phyloP scores from a whole-genome alignment of 1,140 invertebrate genomes.

The Pogonomyrmex barbatus region DNA sequence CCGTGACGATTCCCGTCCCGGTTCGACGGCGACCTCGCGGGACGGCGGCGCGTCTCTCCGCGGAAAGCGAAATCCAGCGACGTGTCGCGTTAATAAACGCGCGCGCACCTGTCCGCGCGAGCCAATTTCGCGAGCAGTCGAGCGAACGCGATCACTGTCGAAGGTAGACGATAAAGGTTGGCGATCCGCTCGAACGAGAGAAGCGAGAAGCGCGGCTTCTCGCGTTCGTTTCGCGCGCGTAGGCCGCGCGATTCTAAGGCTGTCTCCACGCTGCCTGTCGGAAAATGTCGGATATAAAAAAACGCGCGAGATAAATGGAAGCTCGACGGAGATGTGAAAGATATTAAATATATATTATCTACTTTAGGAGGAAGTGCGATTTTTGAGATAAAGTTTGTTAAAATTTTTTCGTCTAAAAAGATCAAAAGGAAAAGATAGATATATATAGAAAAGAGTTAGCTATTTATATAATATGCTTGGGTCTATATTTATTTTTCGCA shows the following conservation, averaged over 20 bases:
- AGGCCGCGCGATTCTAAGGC: conserved; percentile 47
- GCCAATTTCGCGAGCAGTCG: conserved; percentile 57
- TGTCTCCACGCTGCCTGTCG: conserved; percentile 18
- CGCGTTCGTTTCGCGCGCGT: conserved; percentile 34
- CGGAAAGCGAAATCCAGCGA: conserved; percentile 13
- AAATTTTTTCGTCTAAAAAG: too few species aligned
- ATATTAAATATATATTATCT: too few species aligned
- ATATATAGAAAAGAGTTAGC: too few species aligned
- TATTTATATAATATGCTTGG: background rate
- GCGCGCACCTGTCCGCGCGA: conserved; percentile 45
- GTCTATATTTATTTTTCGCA: background rate
- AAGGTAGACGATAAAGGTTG: conserved; percentile 64
- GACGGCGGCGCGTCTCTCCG: too few species aligned
- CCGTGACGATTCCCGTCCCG: background rate
- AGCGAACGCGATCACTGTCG: conserved; percentile 54
- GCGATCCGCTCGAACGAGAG: conserved; percentile 47
- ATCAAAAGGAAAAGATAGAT: too few species aligned
- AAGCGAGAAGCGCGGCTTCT: conserved; percentile 19
- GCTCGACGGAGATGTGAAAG: too few species aligned
- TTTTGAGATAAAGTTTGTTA: too few species aligned
- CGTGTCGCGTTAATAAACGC: conserved; percentile 5
- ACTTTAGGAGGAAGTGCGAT: too few species aligned
- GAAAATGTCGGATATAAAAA: background rate
- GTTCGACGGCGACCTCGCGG: background rate
- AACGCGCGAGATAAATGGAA: too few species aligned